These are phyloP conservation scores for Margaritifera margaritifera DNA, from an alignment of 2,888 invertebrate genomes.

Conservation along the genomic window DNA sequence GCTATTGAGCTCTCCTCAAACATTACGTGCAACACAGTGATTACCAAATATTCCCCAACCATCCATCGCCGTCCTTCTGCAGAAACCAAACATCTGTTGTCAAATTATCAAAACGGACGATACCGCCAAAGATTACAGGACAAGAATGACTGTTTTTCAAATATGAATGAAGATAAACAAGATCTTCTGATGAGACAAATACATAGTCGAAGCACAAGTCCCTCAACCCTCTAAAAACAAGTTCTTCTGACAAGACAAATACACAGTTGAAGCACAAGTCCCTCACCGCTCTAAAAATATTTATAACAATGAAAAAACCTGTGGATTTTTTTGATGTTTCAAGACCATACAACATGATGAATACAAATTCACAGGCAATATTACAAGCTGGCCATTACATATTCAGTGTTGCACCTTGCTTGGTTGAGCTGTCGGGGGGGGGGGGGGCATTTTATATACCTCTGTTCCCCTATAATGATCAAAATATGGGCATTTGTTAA, in stretches of 20 bases:
- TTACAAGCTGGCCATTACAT: too few species aligned
- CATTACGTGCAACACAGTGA: constrained; percentile 42
- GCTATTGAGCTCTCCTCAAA: constrained; percentile 39
- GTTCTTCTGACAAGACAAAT: background rate
- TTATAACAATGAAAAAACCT: too few species aligned
- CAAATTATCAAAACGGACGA: constrained; percentile 21
- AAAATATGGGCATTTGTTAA: too few species aligned
- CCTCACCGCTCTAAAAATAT: background rate
- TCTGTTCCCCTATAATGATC: too few species aligned
- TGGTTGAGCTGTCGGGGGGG: too few species aligned
- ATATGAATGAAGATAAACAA: constrained; percentile 1
- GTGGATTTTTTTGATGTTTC: too few species aligned
- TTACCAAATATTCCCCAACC: constrained; percentile 51
- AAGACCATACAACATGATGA: too few species aligned
- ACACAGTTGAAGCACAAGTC: constrained; percentile 8
- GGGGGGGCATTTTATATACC: too few species aligned
- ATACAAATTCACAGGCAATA: too few species aligned
- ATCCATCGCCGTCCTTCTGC: constrained; percentile 20
- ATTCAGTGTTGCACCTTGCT: too few species aligned
- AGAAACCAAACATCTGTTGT: constrained; percentile 7
- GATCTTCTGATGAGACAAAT: background rate
- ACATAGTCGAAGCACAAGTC: constrained; percentile 9
- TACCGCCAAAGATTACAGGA: background rate
- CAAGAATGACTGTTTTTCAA: background rate
- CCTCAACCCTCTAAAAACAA: constrained; percentile 1